Evolutionary conservation across 2,888 invertebrate species (phyloP), one percentile per base, ranked within the genome.

Genomic region (Pemphredon lugubris): DNA sequence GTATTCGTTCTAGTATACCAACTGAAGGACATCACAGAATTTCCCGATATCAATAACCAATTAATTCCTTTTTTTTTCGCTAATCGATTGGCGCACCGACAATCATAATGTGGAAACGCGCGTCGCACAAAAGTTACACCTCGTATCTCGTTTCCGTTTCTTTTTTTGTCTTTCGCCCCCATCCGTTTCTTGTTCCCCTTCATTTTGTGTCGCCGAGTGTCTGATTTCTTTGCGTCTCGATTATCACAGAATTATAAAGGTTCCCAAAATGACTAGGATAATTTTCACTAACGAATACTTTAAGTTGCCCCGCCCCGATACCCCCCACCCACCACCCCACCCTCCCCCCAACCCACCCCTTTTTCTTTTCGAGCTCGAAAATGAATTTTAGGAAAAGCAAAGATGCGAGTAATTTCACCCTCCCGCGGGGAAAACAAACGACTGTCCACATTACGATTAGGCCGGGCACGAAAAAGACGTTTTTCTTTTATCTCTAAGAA

Each of bases 11-110:
- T 84, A 86, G 82, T 85, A 85, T 84, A 83, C 82, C 84, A 88
- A 89, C 84, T 85, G 85, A 89, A 89, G 84, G 84, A 88, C 89
- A 90, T 90, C 89, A 90, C 89, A 89, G 89, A 89, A 89, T 87
- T 89, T 88, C 81, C 85, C 84, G 84, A 84, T 85, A 86, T 84
- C 79, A 79, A 84, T 85, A 86, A 83, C 84, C 86, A 86, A 89
- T 87, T 83, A 81, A 64, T 53, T 48, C 9, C 57, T 61, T 70
- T 76, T 64, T 57, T 47, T 66, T 58, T 57, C 39, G 65, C 50
- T 59, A 58, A 55, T 58, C 55, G 65, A 70, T 61, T 74, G 68
- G 72, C 65, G 61, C 83, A 79, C 73, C 67, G 75, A 67, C 73
- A 75, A 82, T 84, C 84, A 82, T 79, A 85, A 87, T 88, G 87